These are phyloP conservation scores for Notodonta dromedarius DNA, from an alignment of 2,888 invertebrate species.

Conservation along the genomic window DNA sequence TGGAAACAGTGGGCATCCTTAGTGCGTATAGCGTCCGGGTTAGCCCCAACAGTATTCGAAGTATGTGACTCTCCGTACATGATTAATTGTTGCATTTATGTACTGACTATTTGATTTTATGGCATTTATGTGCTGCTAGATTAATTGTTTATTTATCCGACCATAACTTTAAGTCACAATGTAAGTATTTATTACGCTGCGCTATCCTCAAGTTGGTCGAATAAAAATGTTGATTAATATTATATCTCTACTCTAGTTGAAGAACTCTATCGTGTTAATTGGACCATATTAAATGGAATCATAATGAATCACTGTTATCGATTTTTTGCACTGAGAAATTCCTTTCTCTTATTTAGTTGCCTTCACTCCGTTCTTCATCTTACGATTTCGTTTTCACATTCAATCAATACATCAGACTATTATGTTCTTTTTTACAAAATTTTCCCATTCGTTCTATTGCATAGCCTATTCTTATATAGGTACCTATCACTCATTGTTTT, in stretches of 20 bases:
- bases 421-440: constrained; percentile 1
- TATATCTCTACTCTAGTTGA: not conserved
- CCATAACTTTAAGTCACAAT: no score
- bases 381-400: constrained; percentile 1
- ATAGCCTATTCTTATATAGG: not conserved
- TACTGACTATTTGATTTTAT: no score
- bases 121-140: no score
- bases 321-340: constrained; percentile 4
- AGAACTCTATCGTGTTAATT: constrained; percentile 1
- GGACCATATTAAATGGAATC: not conserved
- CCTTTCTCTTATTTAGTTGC: constrained; percentile 7
- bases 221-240: no score
- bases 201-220: no score
- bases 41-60: no score
- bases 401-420: constrained; percentile 7
- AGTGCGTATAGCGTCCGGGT: no score
- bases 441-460: not conserved
- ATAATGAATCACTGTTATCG: constrained; percentile 4
- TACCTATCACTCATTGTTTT: not conserved
- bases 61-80: no score
- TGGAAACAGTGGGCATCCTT: no score
- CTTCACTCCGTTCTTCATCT: not conserved
- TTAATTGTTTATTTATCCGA: no score
- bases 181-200: no score
- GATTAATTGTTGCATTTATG: no score